phyloP scores from a whole-genome alignment of 2,113 vertebrate genomes.

The Coracopsis vasa region DNA sequence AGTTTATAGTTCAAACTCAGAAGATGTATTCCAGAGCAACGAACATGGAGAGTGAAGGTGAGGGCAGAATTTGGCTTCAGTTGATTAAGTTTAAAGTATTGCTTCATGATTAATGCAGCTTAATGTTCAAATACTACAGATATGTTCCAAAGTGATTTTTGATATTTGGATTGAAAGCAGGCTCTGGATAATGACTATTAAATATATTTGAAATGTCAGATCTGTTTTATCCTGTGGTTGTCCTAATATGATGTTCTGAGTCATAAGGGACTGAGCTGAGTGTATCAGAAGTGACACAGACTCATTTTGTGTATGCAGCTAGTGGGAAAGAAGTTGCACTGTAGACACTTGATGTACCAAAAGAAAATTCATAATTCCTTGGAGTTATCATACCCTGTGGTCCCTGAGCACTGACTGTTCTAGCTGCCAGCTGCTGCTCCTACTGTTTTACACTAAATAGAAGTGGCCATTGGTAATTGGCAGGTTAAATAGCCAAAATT shows the following conservation, averaged over 20 bases:
- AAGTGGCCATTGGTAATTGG: constrained; percentile 63
- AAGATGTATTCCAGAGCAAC: constrained; percentile 18
- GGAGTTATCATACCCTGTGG: background rate
- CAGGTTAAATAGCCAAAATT: constrained; percentile 73
- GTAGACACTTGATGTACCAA: constrained; percentile 5
- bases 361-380: constrained; percentile 33
- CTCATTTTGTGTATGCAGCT: constrained; percentile 39
- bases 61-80: constrained; percentile 13
- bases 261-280: constrained; percentile 37
- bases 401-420: background rate
- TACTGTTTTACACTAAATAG: constrained; percentile 38
- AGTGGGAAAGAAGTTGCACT: constrained; percentile 41
- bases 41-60: constrained; percentile 16
- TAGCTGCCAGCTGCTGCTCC: background rate
- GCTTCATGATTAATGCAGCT: constrained; percentile 8
- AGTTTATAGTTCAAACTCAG: constrained; percentile 21
- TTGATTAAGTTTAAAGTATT: constrained; percentile 36
- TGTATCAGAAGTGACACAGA: constrained; percentile 45
- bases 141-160: constrained; percentile 44
- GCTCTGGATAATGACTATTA: constrained; percentile 60
- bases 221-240: constrained; percentile 47
- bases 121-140: constrained; percentile 31
- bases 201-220: constrained; percentile 47
- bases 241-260: constrained; percentile 31
- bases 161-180: constrained; percentile 35